Conservation (phyloP, 2,888 invertebrate species). For the Amiota mariae region DNA sequence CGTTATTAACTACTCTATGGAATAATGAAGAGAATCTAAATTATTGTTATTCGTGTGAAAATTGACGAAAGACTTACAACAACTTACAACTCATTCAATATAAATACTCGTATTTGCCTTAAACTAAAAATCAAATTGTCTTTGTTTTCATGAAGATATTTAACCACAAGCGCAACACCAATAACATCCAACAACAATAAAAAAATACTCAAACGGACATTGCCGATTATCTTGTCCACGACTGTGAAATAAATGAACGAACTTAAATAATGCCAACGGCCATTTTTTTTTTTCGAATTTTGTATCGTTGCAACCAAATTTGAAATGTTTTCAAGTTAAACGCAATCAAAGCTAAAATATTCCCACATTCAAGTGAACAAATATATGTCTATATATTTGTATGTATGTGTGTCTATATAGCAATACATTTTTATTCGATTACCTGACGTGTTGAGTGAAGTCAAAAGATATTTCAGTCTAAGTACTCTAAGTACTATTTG, state of each 20-base stretch:
- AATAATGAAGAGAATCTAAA: not conserved
- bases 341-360: constrained; percentile 25
- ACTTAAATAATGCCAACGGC: constrained; percentile 54
- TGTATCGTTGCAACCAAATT: constrained; percentile 9
- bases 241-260: constrained; percentile 67
- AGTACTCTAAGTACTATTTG: too few relatives aligned
- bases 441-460: too few relatives aligned
- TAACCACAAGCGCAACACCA: not conserved
- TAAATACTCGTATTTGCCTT: constrained; percentile 37
- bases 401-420: constrained; percentile 39
- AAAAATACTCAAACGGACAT: constrained; percentile 57
- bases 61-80: constrained; percentile 58
- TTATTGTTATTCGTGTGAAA: constrained; percentile 61
- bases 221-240: constrained; percentile 67
- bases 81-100: too few relatives aligned
- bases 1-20: not conserved
- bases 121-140: not conserved
- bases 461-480: too few relatives aligned
- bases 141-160: not conserved
- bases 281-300: not conserved
- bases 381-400: constrained; percentile 56
- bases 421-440: not conserved
- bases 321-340: constrained; percentile 15
- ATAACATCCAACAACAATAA: not conserved
- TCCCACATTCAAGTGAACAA: constrained; percentile 42